Conservation (phyloP, 1,140 invertebrate genomes). For the honey bee (Apis mellifera) region DNA sequence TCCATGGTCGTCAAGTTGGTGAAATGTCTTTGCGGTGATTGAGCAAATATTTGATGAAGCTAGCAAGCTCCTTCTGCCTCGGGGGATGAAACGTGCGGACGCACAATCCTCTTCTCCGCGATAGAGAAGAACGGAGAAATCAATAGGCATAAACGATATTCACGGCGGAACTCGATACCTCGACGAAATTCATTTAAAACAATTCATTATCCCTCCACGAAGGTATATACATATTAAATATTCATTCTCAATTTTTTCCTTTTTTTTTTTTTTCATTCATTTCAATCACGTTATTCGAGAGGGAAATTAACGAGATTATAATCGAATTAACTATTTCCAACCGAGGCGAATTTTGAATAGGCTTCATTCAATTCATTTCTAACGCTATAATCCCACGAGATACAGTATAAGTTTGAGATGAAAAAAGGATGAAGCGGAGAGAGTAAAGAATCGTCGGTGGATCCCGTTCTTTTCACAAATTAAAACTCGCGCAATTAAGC, state of each 20-base stretch:
- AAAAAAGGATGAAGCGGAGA: constrained; percentile 38
- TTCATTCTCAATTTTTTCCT: no score
- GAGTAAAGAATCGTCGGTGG: constrained; percentile 36
- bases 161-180: background rate
- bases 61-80: constrained; percentile 63
- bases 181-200: constrained; percentile 19
- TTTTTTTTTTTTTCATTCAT: no score
- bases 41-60: constrained; percentile 81
- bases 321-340: no score
- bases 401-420: constrained; percentile 48
- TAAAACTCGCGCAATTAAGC: constrained; percentile 76
- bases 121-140: constrained; percentile 50
- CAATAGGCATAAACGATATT: constrained; percentile 45
- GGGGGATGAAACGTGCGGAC: constrained; percentile 54
- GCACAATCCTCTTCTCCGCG: constrained; percentile 46
- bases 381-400: constrained; percentile 45
- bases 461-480: constrained; percentile 66
- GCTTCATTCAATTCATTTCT: constrained; percentile 49
- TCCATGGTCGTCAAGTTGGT: constrained; percentile 74
- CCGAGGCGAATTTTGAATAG: background rate
- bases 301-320: background rate
- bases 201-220: background rate
- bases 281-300: no score
- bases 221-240: background rate
- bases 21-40: constrained; percentile 80